Evolutionary conservation across 2,888 invertebrate genomes (phyloP), one percentile per base, ranked within the genome.

Genomic region (Patella depressa): DNA sequence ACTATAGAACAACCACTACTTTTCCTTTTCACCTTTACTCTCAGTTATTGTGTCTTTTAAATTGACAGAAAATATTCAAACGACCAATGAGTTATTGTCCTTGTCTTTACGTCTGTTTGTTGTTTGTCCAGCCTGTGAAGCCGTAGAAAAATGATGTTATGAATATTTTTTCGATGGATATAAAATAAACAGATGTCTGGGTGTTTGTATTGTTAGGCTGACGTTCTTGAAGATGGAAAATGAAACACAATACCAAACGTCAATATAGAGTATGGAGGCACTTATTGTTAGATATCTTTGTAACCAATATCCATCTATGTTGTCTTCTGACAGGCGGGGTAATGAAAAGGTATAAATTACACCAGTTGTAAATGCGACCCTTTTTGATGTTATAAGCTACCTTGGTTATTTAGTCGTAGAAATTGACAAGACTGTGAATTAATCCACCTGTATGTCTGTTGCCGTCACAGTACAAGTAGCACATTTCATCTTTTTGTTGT

Each of bases 341-440:
- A 65, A 24, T 65, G 65, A 65, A 19, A 65, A 65, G 19, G 24
- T 65, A n/a, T 65, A 65, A 65, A 65, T 65, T 65, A 65, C 24
- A 45, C 7, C 4, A 5, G 45, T 45, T 45, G 7, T 45, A 45
- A 45, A 45, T 45, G 45, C 45, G 45, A 45, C 45, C 45, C 45
- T 45, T 45, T 45, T 45, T 45, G 45, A 45, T 45, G 45, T 45
- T 45, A 45, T 45, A 45, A 45, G 45, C 45, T 45, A 45, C 45
- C 45, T 45, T 0, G 9, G 45, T 45, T 45, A 45, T 45, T 45
- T 45, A 45, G 45, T 9, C 1, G 45, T 45, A 45, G 45, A 45
- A 45, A 45, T 45, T 45, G 45, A 45, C 45, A 45, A 45, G 45
- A 45, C 45, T 45, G 45, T 45, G 45, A 45, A 45, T 45, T 9